phyloP scores from a whole-genome alignment of 2,797 vertebrate species.

The Poeciliopsis infans region DNA sequence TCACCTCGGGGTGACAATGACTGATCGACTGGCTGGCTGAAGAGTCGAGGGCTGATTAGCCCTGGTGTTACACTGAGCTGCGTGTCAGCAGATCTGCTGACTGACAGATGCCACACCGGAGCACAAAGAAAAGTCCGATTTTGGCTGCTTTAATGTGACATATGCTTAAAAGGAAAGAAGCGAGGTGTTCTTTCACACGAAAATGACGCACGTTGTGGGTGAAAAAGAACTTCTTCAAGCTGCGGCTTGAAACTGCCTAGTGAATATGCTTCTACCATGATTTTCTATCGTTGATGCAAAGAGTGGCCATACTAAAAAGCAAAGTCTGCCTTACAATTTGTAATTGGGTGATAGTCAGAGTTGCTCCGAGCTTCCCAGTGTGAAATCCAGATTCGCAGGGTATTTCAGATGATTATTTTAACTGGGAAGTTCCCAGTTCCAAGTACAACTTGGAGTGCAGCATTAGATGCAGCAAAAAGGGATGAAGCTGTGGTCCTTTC shows the following conservation, averaged over 20 bases:
- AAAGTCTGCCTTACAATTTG: too few relatives aligned
- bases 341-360: too few relatives aligned
- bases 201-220: not conserved
- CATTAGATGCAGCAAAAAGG: not conserved
- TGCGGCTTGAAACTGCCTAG: not conserved
- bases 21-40: constrained; percentile 28
- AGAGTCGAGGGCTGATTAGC: constrained; percentile 32
- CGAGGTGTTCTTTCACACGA: not conserved
- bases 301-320: too few relatives aligned
- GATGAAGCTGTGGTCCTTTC: not conserved
- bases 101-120: constrained; percentile 11
- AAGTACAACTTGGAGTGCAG: too few relatives aligned
- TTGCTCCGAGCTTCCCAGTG: too few relatives aligned
- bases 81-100: constrained; percentile 18
- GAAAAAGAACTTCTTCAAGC: not conserved
- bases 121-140: not conserved
- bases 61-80: constrained; percentile 9
- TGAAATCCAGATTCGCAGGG: too few relatives aligned
- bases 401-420: too few relatives aligned
- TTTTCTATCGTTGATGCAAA: too few relatives aligned
- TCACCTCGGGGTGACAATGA: constrained; percentile 34
- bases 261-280: too few relatives aligned
- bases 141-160: constrained; percentile 9
- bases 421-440: too few relatives aligned
- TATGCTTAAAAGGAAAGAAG: not conserved